phyloP scores from a whole-genome alignment of 2,888 invertebrate species.

The Cacoxenus indagator region DNA sequence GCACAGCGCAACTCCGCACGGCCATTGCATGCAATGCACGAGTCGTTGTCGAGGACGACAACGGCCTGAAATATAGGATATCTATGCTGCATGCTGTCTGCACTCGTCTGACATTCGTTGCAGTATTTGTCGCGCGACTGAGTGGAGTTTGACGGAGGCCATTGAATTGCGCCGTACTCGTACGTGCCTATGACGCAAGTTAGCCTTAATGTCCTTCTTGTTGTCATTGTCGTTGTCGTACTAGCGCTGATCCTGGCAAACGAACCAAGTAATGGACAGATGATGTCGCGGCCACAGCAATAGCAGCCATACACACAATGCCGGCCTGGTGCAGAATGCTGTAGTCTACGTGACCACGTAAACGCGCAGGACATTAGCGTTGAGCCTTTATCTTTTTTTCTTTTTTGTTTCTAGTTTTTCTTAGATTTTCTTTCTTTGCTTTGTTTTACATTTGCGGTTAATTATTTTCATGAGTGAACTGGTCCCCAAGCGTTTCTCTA shows the following conservation, averaged over 20 bases:
- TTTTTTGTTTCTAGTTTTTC: slow-evolving; percentile 30
- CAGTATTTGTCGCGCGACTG: background rate
- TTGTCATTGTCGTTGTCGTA: slow-evolving; percentile 26
- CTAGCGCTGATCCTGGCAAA: slow-evolving; percentile 11
- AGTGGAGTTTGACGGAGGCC: background rate
- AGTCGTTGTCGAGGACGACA: no score
- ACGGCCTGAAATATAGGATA: slow-evolving; percentile 54
- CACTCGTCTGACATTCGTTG: background rate
- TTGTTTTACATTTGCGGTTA: slow-evolving; percentile 47
- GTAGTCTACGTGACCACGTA: background rate
- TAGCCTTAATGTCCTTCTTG: slow-evolving; percentile 14
- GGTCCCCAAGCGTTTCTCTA: slow-evolving; percentile 5
- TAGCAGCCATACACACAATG: slow-evolving; percentile 18
- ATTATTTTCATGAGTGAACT: slow-evolving; percentile 40
- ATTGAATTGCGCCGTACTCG: slow-evolving; percentile 13
- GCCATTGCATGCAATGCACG: background rate
- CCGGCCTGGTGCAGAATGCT: background rate
- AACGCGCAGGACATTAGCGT: background rate
- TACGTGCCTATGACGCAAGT: slow-evolving; percentile 23
- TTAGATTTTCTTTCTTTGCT: slow-evolving; percentile 25
- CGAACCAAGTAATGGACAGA: slow-evolving; percentile 51
- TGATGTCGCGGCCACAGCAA: slow-evolving; percentile 30
- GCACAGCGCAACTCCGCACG: background rate
- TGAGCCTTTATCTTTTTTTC: background rate
- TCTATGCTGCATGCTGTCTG: slow-evolving; percentile 32